Evolutionary conservation across 2,797 vertebrate genomes (phyloP), one percentile per base, ranked within the genome.

Genomic region (Clarias laeviceps): DNA sequence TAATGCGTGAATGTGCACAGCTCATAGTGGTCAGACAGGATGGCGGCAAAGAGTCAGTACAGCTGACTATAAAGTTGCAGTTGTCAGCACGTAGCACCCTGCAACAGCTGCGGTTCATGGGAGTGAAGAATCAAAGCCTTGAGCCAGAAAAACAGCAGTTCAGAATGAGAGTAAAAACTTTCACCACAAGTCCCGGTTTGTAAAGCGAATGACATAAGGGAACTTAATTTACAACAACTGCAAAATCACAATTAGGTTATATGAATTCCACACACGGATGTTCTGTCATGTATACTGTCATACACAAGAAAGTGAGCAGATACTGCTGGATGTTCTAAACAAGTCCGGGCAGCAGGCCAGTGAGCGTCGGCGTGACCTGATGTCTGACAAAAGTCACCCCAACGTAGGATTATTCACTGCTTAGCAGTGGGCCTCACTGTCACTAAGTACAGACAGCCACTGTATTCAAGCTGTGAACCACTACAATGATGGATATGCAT

Each of bases 341-440:
- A 83, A 27, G 74, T 29, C 74, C 1, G 29, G 82, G 82, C 66
- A 11, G 22, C 3, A 32, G 54, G 74, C 85, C 81, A 83, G 74
- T 11, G 56, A 12, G 14, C 2, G 22, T 83, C 37, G 4, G 22
- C 24, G 32, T 83, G 74, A 72, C 64, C 54, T n/a, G 70, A 69
- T 34, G 54, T 69, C 80, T 78, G 80, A 86, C 85, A 86, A 86
- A 79, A 82, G 80, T 64, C 32, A 72, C 66, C 64, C 40, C 81
- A 79, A 40, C 11, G 27, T 59, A 73, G 82, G 68, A 83, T 83
- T 80, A 81, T 79, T 83, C 64, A 70, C 85, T 40, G 57, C 57
- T 57, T 27, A 72, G 74, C 45, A 66, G 80, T 66, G 80, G 72
- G 65, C 57, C n/a, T 65, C 54, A 12, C 70, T 62, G 61, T 78